Evolutionary conservation across 2,888 invertebrate genomes (phyloP), one percentile per base, ranked within the genome.

Genomic region (Melanargia galathea): DNA sequence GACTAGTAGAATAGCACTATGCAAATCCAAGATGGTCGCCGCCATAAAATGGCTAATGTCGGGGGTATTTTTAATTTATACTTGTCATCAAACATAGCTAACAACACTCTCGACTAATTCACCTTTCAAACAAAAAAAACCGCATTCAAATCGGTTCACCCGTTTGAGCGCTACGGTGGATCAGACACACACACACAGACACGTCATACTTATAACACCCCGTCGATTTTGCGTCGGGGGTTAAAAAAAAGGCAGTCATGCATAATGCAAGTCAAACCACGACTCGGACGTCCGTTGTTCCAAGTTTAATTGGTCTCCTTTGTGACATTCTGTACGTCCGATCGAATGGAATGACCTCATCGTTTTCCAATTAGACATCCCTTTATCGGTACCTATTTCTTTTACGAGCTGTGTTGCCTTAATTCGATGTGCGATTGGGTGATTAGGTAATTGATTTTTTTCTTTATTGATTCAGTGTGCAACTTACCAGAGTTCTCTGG

Each of bases 311-410:
- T 43, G 40, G 24, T 24, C 26, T 55, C 16, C 40, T 43, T 55
- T 43, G 55, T 55, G 55, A 43, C 55, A 26, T 49, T 10, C 43
- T 2, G 13, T 18, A 55, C 11, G n/a, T 57, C 30, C 57, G 20
- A 20, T 57, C 18, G 24, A 45, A 56, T 24, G 13, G 22, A 56
- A 33, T 57, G 57, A 57, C 57, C 46, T 46, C 57, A 57, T 57
- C 57, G 43, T 33, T 57, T 57, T 45, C 57, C 57, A 57, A 57
- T 57, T 57, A 57, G 57, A 57, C 16, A 45, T 11, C 26, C 30
- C 30, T 33, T 57, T 20, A 46, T 57, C 45, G 57, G 46, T 45
- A 18, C 45, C 43, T 46, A 43, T 43, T 40, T 16, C 55, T 26
- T 55, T 55, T 55, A 52, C 35, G 33, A 35, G 52, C 35, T 11